Conservation (phyloP, 2,888 invertebrate species). For the Aethes cnicana region DNA sequence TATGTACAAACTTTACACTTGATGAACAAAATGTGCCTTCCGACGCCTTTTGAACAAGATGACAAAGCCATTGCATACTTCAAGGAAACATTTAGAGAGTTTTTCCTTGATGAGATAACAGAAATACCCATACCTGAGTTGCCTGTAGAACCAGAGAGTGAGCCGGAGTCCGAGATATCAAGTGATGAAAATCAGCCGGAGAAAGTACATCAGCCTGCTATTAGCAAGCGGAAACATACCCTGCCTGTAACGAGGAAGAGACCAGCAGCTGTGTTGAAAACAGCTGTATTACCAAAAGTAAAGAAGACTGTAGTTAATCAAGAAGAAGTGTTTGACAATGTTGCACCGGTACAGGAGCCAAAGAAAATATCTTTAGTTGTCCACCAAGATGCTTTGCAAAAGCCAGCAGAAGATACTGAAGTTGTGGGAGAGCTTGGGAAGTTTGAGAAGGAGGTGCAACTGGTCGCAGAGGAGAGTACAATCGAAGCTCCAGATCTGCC, state of each 20-base stretch:
- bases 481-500: slow-evolving; percentile 52
- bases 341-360: slow-evolving; percentile 56
- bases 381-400: slow-evolving; percentile 61
- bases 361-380: slow-evolving; percentile 74
- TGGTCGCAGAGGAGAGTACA: slow-evolving; percentile 41
- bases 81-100: slow-evolving; percentile 59
- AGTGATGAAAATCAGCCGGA: slow-evolving; percentile 61
- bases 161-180: slow-evolving; percentile 71
- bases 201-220: slow-evolving; percentile 43
- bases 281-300: slow-evolving; percentile 50
- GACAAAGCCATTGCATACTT: slow-evolving; percentile 55
- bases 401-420: slow-evolving; percentile 58
- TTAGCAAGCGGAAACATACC: slow-evolving; percentile 64
- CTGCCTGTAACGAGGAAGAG: slow-evolving; percentile 62
- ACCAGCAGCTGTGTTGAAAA: slow-evolving; percentile 47
- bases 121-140: slow-evolving; percentile 38
- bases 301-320: slow-evolving; percentile 55
- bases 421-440: slow-evolving; percentile 70
- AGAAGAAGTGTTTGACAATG: slow-evolving; percentile 68
- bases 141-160: slow-evolving; percentile 45
- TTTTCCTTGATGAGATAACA: slow-evolving; percentile 52
- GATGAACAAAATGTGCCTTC: slow-evolving; percentile 97
- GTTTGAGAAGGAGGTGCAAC: slow-evolving; percentile 60
- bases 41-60: slow-evolving; percentile 88
- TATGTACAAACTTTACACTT: slow-evolving; percentile 93